phyloP scores from a whole-genome alignment of 2,113 vertebrate genomes.

The Cochlearius cochlearius region DNA sequence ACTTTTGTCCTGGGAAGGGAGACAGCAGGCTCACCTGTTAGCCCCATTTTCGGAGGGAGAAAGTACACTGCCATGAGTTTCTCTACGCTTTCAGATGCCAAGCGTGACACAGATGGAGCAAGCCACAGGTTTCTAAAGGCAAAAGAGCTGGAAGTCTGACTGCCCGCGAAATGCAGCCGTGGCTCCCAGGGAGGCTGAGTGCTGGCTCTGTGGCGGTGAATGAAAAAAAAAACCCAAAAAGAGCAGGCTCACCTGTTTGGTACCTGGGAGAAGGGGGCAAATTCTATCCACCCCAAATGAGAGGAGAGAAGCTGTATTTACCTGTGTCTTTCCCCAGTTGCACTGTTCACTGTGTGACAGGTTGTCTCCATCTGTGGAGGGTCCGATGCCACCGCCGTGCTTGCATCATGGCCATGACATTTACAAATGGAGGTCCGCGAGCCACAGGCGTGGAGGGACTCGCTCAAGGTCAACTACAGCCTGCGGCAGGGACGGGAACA shows the following conservation, averaged over 20 bases:
- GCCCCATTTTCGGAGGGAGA: not conserved
- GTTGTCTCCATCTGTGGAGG: not conserved
- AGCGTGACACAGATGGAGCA: not conserved
- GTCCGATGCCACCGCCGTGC: not conserved
- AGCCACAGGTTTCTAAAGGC: not conserved
- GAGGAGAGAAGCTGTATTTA: not conserved
- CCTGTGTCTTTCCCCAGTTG: not conserved
- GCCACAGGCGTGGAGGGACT: not conserved
- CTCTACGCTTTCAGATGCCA: not conserved
- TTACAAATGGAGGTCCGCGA: not conserved
- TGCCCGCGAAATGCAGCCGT: not conserved
- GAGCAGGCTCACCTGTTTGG: not conserved
- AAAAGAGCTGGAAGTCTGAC: not conserved
- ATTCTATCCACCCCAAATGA: not conserved
- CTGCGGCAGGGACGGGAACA: not conserved
- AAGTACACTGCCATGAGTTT: not conserved
- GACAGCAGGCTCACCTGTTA: not conserved
- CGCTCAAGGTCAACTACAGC: constrained; percentile 39
- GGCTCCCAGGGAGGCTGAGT: not conserved
- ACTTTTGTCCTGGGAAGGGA: not conserved
- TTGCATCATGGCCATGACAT: not conserved
- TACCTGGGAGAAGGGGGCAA: not conserved
- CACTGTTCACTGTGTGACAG: not conserved
- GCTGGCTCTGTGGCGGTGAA: not conserved
- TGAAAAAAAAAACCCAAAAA: not conserved